A percentile compares a stretch with the other conserved stretches of the same genome.
Conservation (phyloP, 2,113 vertebrate genomes). For the Piprites chloris region DNA sequence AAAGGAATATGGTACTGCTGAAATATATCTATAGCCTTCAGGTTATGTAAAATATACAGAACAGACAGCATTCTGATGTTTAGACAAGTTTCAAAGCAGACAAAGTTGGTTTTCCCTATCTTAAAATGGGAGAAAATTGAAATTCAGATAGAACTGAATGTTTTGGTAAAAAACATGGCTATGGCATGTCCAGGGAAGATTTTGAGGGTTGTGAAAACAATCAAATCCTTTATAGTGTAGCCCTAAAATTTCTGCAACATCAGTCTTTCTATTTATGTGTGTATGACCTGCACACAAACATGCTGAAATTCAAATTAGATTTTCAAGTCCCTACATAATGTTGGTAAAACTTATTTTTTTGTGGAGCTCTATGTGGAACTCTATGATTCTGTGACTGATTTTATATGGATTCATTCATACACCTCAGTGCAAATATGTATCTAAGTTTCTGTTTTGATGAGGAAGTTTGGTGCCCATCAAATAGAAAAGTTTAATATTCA, state of each 20-base stretch:
- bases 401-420: neutral
- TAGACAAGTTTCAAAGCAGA: neutral
- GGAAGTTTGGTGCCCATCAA: neutral
- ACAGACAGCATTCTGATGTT: neutral
- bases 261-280: neutral
- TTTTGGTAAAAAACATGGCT: neutral
- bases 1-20: neutral
- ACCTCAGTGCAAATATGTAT: neutral
- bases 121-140: neutral
- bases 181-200: neutral
- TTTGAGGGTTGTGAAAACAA: neutral
- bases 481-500: neutral
- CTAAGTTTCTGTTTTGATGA: neutral
- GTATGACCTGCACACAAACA: neutral
- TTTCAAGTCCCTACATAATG: neutral
- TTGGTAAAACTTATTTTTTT: neutral
- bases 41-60: neutral
- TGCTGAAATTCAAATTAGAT: neutral
- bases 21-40: neutral
- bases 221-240: neutral
- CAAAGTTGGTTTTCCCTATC: neutral
- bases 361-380: neutral
- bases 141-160: neutral
- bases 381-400: neutral
- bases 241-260: neutral